Conservation (phyloP, 2,113 vertebrate species). For the Menidia beryllina region DNA sequence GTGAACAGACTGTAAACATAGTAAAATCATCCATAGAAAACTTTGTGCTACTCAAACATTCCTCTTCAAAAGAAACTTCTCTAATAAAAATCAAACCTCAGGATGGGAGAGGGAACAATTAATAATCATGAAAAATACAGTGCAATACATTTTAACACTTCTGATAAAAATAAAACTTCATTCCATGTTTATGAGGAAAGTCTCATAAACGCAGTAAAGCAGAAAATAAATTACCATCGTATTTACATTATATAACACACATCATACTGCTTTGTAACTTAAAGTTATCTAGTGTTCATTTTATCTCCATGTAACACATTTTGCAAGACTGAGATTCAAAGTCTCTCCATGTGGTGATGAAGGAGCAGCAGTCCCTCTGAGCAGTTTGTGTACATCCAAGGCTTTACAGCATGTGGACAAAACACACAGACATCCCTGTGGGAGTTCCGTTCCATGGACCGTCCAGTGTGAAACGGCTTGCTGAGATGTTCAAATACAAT, state of each 20-base stretch:
- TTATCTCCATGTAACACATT: conserved; percentile 39
- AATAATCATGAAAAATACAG: conserved; percentile 60
- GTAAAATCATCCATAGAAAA: conserved; percentile 65
- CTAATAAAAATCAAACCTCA: conserved; percentile 47
- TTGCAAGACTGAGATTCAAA: conserved; percentile 11
- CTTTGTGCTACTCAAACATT: conserved; percentile 32
- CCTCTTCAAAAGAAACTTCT: conserved; percentile 51
- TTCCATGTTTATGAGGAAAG: conserved; percentile 65
- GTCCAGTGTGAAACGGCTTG: conserved; percentile 36
- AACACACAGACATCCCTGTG: conserved; percentile 14
- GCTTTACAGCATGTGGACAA: conserved; percentile 25
- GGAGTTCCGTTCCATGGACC: conserved; percentile 30
- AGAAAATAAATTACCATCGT: conserved; percentile 73
- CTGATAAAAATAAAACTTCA: conserved; percentile 69
- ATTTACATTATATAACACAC: conserved; percentile 74
- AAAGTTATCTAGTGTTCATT: conserved; percentile 45
- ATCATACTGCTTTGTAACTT: conserved; percentile 48
- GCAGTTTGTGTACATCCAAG: conserved; percentile 6
- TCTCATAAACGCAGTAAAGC: conserved; percentile 68
- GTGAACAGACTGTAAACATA: conserved; percentile 58
- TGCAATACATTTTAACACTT: conserved; percentile 68
- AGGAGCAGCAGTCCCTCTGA: conserved; percentile 52
- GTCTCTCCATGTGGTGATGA: conserved; percentile 39
- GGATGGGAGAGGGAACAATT: conserved; percentile 28
- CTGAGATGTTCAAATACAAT: conserved; percentile 34